Conservation (phyloP, 1,140 invertebrate species). For the Papilio glaucus region DNA sequence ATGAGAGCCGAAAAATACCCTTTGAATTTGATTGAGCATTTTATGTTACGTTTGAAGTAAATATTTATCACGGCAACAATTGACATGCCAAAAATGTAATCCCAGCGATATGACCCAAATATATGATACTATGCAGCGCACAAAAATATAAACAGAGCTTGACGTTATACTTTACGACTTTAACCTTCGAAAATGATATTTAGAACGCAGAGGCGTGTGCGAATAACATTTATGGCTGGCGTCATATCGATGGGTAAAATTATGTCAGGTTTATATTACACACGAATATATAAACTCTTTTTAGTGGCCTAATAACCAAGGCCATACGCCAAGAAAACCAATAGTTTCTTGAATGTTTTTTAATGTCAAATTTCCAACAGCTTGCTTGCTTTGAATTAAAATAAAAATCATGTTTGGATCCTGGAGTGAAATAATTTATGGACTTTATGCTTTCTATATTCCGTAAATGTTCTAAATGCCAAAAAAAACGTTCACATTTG, state of each 20-base stretch:
- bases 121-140: background rate
- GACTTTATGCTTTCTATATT: no score
- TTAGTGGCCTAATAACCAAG: background rate
- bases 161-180: conserved; percentile 20
- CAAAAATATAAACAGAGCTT: conserved; percentile 19
- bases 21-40: background rate
- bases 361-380: no score
- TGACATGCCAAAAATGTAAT: background rate
- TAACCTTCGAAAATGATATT: conserved; percentile 14
- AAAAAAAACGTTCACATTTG: no score
- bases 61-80: background rate
- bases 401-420: no score
- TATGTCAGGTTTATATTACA: conserved; percentile 19
- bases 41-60: background rate
- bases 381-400: no score
- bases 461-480: no score
- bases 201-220: conserved; percentile 10
- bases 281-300: background rate
- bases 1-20: no score
- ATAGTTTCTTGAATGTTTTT: no score
- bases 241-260: conserved; percentile 16
- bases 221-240: conserved; percentile 5
- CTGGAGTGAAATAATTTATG: no score
- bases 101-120: background rate
- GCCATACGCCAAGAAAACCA: background rate